These are phyloP conservation scores for Brotula barbata DNA, from an alignment of 2,797 vertebrate species.

Conservation along the genomic window DNA sequence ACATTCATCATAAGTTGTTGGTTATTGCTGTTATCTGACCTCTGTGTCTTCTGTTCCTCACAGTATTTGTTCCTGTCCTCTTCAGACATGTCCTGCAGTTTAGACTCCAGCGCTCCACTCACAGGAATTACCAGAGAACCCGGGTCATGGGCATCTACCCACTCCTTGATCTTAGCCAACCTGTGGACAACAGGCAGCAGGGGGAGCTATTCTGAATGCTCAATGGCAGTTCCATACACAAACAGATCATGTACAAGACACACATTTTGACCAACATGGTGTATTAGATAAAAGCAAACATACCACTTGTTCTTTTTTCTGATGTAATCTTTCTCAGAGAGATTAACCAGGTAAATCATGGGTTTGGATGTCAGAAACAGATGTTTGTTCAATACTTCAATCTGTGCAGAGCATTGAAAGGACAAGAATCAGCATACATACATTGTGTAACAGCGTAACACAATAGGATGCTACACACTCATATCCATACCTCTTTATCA, in stretches of 20 bases:
- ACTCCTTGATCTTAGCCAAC: conserved; percentile 99
- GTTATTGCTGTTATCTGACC: conserved; percentile 76
- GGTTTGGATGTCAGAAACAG: conserved; percentile 98
- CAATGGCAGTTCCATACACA: background rate
- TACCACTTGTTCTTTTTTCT: conserved; percentile 99
- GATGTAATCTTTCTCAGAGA: conserved; percentile 98
- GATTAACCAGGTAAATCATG: conserved; percentile 99
- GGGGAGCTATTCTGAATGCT: background rate
- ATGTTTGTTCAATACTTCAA: conserved; percentile 98
- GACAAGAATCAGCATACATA: background rate
- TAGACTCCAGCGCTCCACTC: conserved; percentile 93
- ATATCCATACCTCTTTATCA: conserved; percentile 94
- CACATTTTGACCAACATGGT: too few species aligned
- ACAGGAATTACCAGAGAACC: conserved; percentile 96
- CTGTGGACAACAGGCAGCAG: conserved; percentile 80
- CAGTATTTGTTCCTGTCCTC: conserved; percentile 95
- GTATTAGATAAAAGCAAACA: conserved; percentile 56
- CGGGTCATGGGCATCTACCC: conserved; percentile 96
- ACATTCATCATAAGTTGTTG: too few species aligned
- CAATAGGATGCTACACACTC: conserved; percentile 22
- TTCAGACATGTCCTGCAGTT: conserved; percentile 93
- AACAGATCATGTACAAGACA: background rate
- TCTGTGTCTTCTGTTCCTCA: conserved; percentile 95
- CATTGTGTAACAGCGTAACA: background rate
- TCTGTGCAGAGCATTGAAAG: conserved; percentile 76